Conservation (phyloP, 2,113 vertebrate genomes). For the Rhinoptilus africanus region DNA sequence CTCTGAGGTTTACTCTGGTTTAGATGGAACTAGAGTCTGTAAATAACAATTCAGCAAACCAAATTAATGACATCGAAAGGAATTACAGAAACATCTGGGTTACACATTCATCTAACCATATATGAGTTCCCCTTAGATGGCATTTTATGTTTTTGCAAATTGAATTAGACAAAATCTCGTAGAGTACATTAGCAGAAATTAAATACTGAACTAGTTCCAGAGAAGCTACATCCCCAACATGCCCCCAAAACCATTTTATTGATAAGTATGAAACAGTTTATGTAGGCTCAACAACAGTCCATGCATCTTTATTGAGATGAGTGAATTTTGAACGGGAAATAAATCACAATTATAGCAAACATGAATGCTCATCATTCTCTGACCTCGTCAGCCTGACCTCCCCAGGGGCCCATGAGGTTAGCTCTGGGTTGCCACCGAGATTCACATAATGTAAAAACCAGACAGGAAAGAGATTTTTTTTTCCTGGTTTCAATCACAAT, state of each 20-base stretch:
- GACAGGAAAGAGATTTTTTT: neutral
- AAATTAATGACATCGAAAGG: constrained; percentile 18
- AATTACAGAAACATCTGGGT: constrained; percentile 18
- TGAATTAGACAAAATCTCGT: constrained; percentile 30
- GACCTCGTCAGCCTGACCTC: neutral
- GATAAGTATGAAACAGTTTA: constrained; percentile 3
- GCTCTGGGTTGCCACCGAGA: neutral
- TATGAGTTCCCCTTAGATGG: neutral
- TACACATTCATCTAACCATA: neutral
- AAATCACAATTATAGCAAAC: constrained; percentile 31
- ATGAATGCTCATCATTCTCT: neutral
- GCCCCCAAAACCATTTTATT: neutral
- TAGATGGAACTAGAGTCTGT: neutral
- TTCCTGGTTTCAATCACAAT: neutral
- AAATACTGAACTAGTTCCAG: constrained; percentile 23
- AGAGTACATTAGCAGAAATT: constrained; percentile 20
- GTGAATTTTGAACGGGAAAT: neutral
- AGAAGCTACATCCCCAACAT: neutral
- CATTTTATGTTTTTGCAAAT: constrained; percentile 40
- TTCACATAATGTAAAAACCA: neutral
- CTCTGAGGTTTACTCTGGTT: neutral
- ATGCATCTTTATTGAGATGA: neutral
- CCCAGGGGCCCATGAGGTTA: neutral
- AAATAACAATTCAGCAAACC: constrained; percentile 34
- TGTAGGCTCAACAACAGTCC: neutral